Conservation (phyloP, 2,113 vertebrate species). For the Cinclus cinclus region DNA sequence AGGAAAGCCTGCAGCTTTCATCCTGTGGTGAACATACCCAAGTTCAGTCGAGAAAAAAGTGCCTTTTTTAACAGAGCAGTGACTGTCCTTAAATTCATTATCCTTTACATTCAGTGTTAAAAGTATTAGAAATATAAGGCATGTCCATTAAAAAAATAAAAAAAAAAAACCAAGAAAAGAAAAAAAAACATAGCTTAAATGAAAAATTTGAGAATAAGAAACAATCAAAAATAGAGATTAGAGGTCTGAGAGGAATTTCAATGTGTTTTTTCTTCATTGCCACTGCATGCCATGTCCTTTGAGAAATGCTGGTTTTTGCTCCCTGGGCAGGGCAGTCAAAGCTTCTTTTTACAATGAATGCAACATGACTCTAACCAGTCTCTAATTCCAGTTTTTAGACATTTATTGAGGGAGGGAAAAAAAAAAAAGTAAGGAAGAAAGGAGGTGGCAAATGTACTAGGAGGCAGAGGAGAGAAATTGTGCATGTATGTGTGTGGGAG, state of each 20-base stretch:
- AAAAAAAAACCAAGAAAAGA: not conserved
- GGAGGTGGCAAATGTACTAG: not conserved
- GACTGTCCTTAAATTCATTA: not conserved
- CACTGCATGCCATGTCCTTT: not conserved
- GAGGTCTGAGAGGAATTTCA: not conserved
- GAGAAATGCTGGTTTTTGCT: not conserved
- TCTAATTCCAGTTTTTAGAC: not conserved
- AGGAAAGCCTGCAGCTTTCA: not conserved
- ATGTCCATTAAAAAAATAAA: not conserved
- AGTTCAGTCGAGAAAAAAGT: not conserved
- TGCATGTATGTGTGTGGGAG: not conserved
- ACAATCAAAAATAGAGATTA: not conserved
- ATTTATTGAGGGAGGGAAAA: not conserved
- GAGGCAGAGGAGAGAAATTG: conserved; percentile 26
- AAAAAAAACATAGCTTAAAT: not conserved
- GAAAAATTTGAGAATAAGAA: not conserved
- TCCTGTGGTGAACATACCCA: not conserved
- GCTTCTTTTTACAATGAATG: not conserved
- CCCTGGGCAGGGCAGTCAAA: not conserved
- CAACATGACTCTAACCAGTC: not conserved
- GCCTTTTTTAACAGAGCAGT: not conserved
- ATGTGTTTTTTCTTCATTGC: not conserved
- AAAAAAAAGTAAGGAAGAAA: not conserved
- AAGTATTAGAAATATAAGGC: not conserved
- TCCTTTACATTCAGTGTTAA: not conserved